Evolutionary conservation across 2,797 vertebrate genomes (phyloP), one percentile per base, ranked within the genome.

Genomic region (Selene dorsalis): DNA sequence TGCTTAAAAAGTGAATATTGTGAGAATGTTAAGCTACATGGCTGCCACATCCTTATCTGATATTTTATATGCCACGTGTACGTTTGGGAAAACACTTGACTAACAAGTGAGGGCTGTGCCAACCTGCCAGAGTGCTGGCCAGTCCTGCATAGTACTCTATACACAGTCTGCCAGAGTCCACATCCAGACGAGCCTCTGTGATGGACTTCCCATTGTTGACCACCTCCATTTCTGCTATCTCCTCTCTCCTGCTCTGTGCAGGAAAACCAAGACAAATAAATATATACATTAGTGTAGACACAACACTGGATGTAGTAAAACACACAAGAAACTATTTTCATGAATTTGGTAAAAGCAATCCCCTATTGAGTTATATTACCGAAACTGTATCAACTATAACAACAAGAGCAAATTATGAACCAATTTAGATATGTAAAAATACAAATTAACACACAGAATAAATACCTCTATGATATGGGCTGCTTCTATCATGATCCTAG

Each of bases 181-280:
- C 92, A 59, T 99, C 98, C 88, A 95, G 81, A 61, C 94, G 93
- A 43, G 98, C 96, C 89, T 99, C 98, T 3, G 96, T 96, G 89
- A 99, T 94, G 55, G 97, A 97, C 87, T 99, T 99, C 45, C 98
- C 98, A 0, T 98, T 99, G 90, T 98, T 97, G 89, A 97, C 92
- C 43, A 96, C 96, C 90, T 99, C 98, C 80, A 96, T 66, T 79
- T 94, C 92, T 10, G 94, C 94, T 11, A 95, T 93, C 50, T 94
- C 92, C 73, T 95, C 94, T 84, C 73, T 93, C 94, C 88, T 95
- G 93, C 72, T 95, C 98, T 98, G 95, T 84, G 43, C 59, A 80
- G 24, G 30, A 78, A 72, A 83, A 68, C 8, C 50, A 69, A 18
- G 4, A 26, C 2, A 63, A 60, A 41, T 16, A 47, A 47, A 47